phyloP scores from a whole-genome alignment of 2,888 invertebrate species.

The Trissolcus japonicus region DNA sequence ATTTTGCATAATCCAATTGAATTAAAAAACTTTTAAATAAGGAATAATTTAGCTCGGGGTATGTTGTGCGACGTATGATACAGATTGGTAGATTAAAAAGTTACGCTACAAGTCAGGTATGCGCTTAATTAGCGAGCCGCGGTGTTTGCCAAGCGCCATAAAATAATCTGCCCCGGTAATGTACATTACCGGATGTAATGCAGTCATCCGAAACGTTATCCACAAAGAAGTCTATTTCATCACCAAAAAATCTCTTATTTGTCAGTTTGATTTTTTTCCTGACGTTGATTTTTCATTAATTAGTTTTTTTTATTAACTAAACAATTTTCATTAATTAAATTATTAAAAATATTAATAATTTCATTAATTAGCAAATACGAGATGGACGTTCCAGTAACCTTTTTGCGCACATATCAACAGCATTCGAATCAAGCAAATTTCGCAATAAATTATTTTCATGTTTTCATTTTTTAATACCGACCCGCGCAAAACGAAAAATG shows the following conservation, averaged over 20 bases:
- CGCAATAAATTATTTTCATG: no score
- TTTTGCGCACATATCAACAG: no score
- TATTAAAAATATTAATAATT: no score
- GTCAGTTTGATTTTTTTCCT: background rate
- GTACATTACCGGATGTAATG: conserved; percentile 54
- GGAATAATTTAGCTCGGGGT: conserved; percentile 1
- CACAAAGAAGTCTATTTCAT: conserved; percentile 28
- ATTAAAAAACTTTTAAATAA: no score
- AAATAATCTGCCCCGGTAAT: conserved; percentile 52
- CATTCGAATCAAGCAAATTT: no score
- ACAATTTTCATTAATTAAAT: no score
- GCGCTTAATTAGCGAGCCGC: conserved; percentile 56
- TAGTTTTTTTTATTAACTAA: no score
- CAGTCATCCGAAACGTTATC: conserved; percentile 47
- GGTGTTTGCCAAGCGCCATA: conserved; percentile 49
- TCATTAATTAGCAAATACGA: background rate
- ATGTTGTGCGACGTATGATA: conserved; percentile 36
- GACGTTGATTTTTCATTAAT: background rate
- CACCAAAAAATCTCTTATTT: conserved; percentile 17
- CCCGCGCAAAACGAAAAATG: no score
- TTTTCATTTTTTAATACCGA: no score
- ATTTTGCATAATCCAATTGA: no score
- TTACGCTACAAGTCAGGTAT: conserved; percentile 59
- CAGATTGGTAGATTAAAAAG: conserved; percentile 58
- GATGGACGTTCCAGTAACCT: no score